Evolutionary conservation across 30 jellyfish, hydroid and myxozoan species (phyloP).

Genomic region (Hydractinia echinata): DNA sequence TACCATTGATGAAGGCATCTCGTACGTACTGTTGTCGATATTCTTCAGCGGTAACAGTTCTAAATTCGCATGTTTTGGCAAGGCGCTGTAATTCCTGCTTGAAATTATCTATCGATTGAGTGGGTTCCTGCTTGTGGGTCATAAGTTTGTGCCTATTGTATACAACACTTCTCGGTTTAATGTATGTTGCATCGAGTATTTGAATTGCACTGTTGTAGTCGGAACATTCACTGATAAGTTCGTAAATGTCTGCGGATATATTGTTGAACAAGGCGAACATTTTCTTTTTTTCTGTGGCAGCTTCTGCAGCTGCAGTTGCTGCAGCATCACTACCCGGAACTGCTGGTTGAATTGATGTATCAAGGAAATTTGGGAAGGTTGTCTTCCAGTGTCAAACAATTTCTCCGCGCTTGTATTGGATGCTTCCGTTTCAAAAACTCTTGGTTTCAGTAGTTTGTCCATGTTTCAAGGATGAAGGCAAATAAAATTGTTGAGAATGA

Average conservation of each 20-base stretch:
- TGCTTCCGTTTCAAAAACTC: conserved; percentile 36
- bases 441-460: conserved; percentile 53
- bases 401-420: conserved; percentile 42
- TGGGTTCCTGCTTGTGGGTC: too few relatives aligned
- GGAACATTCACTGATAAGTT: conserved; percentile 35
- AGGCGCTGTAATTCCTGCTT: too few relatives aligned
- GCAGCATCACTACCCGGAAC: conserved; percentile 4
- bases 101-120: too few relatives aligned
- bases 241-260: conserved; percentile 46
- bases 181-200: conserved; percentile 38
- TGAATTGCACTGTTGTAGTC: conserved; percentile 45
- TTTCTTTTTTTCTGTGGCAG: conserved; percentile 44
- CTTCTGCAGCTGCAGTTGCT: conserved; percentile 16
- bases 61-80: too few relatives aligned
- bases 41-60: too few relatives aligned
- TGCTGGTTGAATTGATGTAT: too few relatives aligned
- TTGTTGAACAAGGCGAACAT: conserved; percentile 38
- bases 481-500: too few relatives aligned
- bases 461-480: too few relatives aligned
- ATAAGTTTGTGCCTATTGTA: conserved; percentile 60
- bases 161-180: conserved; percentile 56
- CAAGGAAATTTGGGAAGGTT: conserved; percentile 52
- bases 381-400: conserved; percentile 50
- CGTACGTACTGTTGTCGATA: too few relatives aligned
- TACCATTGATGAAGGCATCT: too few relatives aligned